Conservation (phyloP, 2,888 invertebrate species). For the Sinodicranocentrus sp. region DNA sequence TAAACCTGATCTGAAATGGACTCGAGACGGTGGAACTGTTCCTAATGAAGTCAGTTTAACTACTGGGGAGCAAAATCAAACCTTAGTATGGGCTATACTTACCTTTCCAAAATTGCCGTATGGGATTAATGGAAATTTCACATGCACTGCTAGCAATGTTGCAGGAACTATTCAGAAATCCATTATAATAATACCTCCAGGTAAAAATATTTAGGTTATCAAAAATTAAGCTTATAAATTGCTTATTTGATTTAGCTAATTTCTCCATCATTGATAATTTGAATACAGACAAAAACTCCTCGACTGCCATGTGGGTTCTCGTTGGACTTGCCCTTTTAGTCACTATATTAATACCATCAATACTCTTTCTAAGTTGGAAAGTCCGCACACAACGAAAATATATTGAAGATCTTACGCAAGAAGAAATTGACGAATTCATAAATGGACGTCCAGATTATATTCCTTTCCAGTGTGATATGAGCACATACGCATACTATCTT, state of each 20-base stretch:
- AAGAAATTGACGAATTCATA: constrained; percentile 65
- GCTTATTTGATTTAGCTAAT: too few species aligned
- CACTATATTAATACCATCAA: constrained; percentile 37
- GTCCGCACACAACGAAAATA: constrained; percentile 41
- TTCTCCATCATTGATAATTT: too few species aligned
- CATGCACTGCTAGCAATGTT: constrained; percentile 56
- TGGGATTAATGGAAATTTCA: constrained; percentile 65
- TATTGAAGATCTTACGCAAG: constrained; percentile 53
- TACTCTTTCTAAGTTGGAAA: constrained; percentile 63
- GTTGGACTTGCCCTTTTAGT: constrained; percentile 52
- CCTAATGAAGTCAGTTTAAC: constrained; percentile 53
- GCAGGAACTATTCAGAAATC: constrained; percentile 54
- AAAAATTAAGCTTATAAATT: too few species aligned
- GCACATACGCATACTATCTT: constrained; percentile 68
- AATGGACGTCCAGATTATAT: constrained; percentile 63
- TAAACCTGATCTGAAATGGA: constrained; percentile 59
- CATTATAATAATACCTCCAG: constrained; percentile 61
- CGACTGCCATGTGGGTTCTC: constrained; percentile 48
- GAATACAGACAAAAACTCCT: constrained; percentile 53
- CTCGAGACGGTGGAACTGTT: constrained; percentile 57
- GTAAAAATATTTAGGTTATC: too few species aligned
- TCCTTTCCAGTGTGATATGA: constrained; percentile 69
- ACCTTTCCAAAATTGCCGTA: constrained; percentile 45
- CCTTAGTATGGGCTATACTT: constrained; percentile 49
- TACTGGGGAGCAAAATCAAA: constrained; percentile 62